These are phyloP conservation scores for Vipera latastei DNA, from an alignment of 2,797 vertebrate species.

Conservation along the genomic window DNA sequence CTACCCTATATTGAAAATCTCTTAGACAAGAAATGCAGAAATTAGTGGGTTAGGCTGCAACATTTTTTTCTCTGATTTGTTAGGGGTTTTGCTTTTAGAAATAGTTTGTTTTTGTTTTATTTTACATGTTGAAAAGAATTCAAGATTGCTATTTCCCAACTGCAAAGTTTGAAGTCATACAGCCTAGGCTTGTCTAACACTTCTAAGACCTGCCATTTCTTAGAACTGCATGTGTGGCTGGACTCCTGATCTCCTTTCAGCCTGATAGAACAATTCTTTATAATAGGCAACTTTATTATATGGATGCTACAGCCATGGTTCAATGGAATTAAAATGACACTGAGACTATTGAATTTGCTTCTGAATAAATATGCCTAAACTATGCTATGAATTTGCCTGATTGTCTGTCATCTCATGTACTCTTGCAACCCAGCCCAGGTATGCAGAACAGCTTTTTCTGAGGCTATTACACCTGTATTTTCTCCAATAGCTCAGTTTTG, in stretches of 20 bases:
- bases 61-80: background rate
- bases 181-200: background rate
- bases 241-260: background rate
- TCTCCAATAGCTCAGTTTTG: background rate
- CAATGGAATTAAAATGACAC: background rate
- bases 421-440: background rate
- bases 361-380: background rate
- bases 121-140: background rate
- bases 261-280: background rate
- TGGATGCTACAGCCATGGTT: background rate
- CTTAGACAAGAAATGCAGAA: background rate
- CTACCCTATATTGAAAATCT: background rate
- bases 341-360: background rate
- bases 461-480: background rate
- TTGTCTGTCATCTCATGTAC: background rate
- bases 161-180: background rate
- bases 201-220: background rate
- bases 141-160: background rate
- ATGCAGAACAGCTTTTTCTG: background rate
- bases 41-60: background rate
- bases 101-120: background rate
- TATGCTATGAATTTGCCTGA: background rate
- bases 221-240: background rate
- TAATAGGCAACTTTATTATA: background rate
- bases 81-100: background rate